Evolutionary conservation across 64 coral and sea anemone genomes (phyloP).

Genomic region (Acropora tenuis): DNA sequence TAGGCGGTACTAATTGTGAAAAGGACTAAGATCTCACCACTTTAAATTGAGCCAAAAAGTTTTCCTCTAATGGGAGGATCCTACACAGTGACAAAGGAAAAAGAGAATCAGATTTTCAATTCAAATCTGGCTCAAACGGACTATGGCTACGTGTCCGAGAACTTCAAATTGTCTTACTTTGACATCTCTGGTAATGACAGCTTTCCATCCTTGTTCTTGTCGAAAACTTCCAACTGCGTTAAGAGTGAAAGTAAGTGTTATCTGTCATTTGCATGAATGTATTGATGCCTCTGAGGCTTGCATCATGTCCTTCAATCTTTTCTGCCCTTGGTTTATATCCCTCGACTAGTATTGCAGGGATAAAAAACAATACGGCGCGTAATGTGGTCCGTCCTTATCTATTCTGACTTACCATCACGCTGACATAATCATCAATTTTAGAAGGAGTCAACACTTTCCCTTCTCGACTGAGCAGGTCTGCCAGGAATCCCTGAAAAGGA

Average conservation of each 20-base stretch:
- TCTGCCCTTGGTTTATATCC: no score
- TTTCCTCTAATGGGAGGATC: constrained; percentile 30
- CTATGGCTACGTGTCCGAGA: no score
- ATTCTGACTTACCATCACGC: constrained; percentile 13
- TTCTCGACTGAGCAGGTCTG: neutral
- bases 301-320: no score
- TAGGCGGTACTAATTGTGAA: no score
- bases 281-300: no score
- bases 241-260: neutral
- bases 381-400: neutral
- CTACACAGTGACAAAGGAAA: neutral
- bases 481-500: constrained; percentile 9
- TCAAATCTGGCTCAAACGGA: no score
- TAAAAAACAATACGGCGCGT: no score
- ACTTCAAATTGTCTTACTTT: neutral
- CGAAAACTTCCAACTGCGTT: constrained; percentile 25
- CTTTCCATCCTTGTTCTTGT: constrained; percentile 42
- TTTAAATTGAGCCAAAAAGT: constrained; percentile 14
- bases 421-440: neutral
- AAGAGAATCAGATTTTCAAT: no score
- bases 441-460: neutral
- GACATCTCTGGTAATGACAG: constrained; percentile 27
- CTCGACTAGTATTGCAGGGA: no score
- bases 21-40: neutral
- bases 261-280: no score